These are phyloP conservation scores for Plectrocnemia conspersa DNA, from an alignment of 1,140 invertebrate genomes.

Conservation along the genomic window DNA sequence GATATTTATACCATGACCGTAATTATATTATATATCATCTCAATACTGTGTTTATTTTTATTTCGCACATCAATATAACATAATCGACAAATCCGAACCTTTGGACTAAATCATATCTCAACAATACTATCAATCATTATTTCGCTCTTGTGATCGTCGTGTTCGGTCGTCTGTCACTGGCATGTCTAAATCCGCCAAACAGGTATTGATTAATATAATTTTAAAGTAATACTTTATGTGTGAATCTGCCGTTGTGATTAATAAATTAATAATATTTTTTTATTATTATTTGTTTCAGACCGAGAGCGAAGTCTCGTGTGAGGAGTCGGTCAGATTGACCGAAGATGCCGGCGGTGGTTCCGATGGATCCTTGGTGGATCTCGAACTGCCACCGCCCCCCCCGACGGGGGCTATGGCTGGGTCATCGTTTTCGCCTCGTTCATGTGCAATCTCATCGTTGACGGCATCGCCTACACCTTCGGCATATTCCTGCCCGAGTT, in stretches of 20 bases:
- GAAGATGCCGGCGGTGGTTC: conserved; percentile 63
- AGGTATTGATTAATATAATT: too few species aligned
- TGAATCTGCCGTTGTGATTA: too few species aligned
- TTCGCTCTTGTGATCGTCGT: too few species aligned
- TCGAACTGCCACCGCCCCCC: conserved; percentile 76
- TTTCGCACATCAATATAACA: too few species aligned
- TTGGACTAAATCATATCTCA: too few species aligned
- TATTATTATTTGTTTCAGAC: conserved; percentile 59
- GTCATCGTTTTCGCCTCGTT: conserved; percentile 94
- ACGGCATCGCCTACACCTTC: conserved; percentile 93
- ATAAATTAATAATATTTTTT: conserved; percentile 8
- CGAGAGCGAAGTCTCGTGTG: conserved; percentile 78
- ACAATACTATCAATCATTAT: too few species aligned
- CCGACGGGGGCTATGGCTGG: conserved; percentile 88
- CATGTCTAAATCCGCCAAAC: too few species aligned
- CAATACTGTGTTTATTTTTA: too few species aligned
- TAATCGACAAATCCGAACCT: too few species aligned
- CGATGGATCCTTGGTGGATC: conserved; percentile 62
- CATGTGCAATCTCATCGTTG: conserved; percentile 97
- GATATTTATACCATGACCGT: too few species aligned
- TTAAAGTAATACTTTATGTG: too few species aligned
- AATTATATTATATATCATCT: too few species aligned
- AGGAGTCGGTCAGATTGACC: conserved; percentile 70
- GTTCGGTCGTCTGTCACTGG: not conserved
- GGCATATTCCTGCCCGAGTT: conserved; percentile 83